These are phyloP conservation scores for Metopia argyrocephala DNA, from an alignment of 2,888 invertebrate genomes.

Conservation along the genomic window DNA sequence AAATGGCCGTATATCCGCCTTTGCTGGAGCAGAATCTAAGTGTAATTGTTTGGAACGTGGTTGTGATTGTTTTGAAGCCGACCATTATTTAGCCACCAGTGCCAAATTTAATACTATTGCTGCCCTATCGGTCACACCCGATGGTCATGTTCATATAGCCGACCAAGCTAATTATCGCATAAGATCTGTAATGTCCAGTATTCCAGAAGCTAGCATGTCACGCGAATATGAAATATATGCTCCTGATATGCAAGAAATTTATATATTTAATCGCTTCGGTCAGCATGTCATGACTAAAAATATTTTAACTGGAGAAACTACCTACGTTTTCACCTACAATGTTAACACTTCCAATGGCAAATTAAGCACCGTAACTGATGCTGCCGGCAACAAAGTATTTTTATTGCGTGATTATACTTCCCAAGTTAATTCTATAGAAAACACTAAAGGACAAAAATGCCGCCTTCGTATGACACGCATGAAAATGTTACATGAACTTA, in stretches of 20 bases:
- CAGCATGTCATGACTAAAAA: slow-evolving; percentile 96
- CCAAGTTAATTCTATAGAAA: slow-evolving; percentile 95
- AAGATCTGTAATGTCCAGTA: slow-evolving; percentile 92
- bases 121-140: slow-evolving; percentile 94
- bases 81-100: slow-evolving; percentile 93
- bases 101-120: slow-evolving; percentile 97
- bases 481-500: slow-evolving; percentile 93
- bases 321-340: slow-evolving; percentile 96
- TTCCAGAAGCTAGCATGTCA: slow-evolving; percentile 90
- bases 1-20: slow-evolving; percentile 94
- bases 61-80: slow-evolving; percentile 95
- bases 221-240: slow-evolving; percentile 96
- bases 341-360: slow-evolving; percentile 98
- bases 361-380: slow-evolving; percentile 94
- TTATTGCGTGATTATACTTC: slow-evolving; percentile 89
- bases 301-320: slow-evolving; percentile 95
- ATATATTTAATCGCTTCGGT: slow-evolving; percentile 95
- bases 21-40: slow-evolving; percentile 95
- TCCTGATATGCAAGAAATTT: slow-evolving; percentile 96
- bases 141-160: slow-evolving; percentile 95
- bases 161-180: slow-evolving; percentile 96
- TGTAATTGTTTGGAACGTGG: slow-evolving; percentile 95
- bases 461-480: slow-evolving; percentile 94
- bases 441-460: slow-evolving; percentile 95
- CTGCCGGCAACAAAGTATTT: slow-evolving; percentile 93